A percentile compares a stretch with the other conserved stretches of the same genome.
Conservation (phyloP, 2,888 invertebrate species). For the Tipula confusa region DNA sequence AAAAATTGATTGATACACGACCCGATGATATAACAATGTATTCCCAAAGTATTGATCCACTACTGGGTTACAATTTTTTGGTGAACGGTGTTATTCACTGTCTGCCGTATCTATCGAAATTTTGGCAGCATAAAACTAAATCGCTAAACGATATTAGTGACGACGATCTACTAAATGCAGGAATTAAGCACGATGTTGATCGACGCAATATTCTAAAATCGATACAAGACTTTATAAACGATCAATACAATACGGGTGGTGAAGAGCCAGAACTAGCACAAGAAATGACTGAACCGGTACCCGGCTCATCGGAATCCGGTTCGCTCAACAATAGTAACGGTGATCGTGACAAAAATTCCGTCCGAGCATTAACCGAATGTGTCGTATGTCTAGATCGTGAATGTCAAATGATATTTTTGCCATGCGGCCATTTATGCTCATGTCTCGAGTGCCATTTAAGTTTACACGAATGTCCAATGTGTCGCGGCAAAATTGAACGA, state of each 20-base stretch:
- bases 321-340: slow-evolving; percentile 39
- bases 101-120: slow-evolving; percentile 60
- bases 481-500: slow-evolving; percentile 64
- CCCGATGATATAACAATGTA: slow-evolving; percentile 63
- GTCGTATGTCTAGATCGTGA: slow-evolving; percentile 75
- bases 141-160: slow-evolving; percentile 50
- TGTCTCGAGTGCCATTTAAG: slow-evolving; percentile 64
- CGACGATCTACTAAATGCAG: slow-evolving; percentile 56
- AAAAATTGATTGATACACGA: slow-evolving; percentile 70
- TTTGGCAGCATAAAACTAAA: slow-evolving; percentile 38
- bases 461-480: slow-evolving; percentile 70
- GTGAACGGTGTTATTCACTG: slow-evolving; percentile 71
- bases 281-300: slow-evolving; percentile 31
- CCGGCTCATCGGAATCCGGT: slow-evolving; percentile 44
- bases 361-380: slow-evolving; percentile 62
- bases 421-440: slow-evolving; percentile 84
- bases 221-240: slow-evolving; percentile 56
- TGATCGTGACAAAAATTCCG: slow-evolving; percentile 42
- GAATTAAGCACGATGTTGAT: slow-evolving; percentile 56
- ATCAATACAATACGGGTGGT: not conserved
- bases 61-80: slow-evolving; percentile 63
- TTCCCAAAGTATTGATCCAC: slow-evolving; percentile 60
- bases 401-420: slow-evolving; percentile 76
- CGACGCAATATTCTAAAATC: slow-evolving; percentile 60
- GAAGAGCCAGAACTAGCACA: slow-evolving; percentile 34